Base-by-base conservation (phyloP, 2,888 invertebrate genomes). In the Perizoma flavofasciatum region DNA sequence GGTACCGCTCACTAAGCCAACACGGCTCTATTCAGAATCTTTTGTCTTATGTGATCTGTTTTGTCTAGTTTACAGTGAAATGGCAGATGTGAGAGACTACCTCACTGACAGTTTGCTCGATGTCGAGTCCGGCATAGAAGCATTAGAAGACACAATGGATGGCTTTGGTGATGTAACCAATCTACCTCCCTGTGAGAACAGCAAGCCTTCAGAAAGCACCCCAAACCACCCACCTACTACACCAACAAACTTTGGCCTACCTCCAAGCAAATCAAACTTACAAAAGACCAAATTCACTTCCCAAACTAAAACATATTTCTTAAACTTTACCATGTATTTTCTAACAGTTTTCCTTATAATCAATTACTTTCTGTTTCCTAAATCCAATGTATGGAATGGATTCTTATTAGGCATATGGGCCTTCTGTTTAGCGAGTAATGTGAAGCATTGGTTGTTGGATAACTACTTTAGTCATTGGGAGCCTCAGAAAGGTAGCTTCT, bases 101-200 rank as follows among this genome's bases (percentile, higher is more conserved):
- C 59, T 79, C 4, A 79, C 75, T 61, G 88, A 89, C 55, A 78
- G 78, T 54, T 60, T 79, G 49, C 61, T 88, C 72, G 93, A 92
- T 61, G 92, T 93, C 0, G 93, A 93, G 74, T 92, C 93, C 0
- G 93, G 93, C 5, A 78, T 93, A 10, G 93, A 93, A 70, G 93
- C 92, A 0, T 69, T 91, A 11, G 93, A 93, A 75, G 93, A 93
- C 45, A 83, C 76, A 7, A 75, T 89, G 53, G 90, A 91, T 41
- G 84, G 77, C 0, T 85, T 84, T 43, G 83, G 81, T 2, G 85
- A 82, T 49, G 74, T 81, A n/a, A 77, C 73, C 11, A 75, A 77
- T 32, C n/a, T 70, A 5, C 73, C 81, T 35, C 67, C 66, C 4
- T 54, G 40, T 4, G 67, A 69, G 2, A 70, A 61, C 6, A 75